These are phyloP conservation scores for Holothuria glaberrima DNA, from an alignment of 35 echinoderm and acorn worm species.

Conservation along the genomic window DNA sequence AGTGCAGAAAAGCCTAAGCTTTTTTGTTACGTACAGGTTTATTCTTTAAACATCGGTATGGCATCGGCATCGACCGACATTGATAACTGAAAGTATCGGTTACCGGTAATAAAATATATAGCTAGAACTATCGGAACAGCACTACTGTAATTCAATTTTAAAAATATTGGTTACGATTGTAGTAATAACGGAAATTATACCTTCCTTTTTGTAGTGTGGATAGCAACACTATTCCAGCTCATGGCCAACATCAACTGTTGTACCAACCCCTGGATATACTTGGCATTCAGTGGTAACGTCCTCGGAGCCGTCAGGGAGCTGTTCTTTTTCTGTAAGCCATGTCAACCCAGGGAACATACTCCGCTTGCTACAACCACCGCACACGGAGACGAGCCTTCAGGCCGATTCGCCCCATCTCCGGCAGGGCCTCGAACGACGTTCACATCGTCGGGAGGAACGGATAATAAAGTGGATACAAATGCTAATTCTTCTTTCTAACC, in stretches of 20 bases:
- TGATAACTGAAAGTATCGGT: too few species aligned
- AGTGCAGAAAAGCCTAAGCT: too few species aligned
- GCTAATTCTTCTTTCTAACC: conserved; percentile 32
- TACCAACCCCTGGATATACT: conserved; percentile 48
- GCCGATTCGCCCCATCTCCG: conserved; percentile 16
- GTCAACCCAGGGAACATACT: not conserved
- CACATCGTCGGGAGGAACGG: conserved; percentile 17
- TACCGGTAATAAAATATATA: too few species aligned
- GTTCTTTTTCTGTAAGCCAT: not conserved
- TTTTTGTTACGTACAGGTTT: too few species aligned
- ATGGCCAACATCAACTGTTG: conserved; percentile 40
- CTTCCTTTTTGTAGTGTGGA: conserved; percentile 19
- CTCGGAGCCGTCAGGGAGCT: conserved; percentile 21
- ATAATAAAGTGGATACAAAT: conserved; percentile 24
- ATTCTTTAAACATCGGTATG: too few species aligned
- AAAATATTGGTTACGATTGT: not conserved
- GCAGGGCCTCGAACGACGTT: conserved; percentile 40
- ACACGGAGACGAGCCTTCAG: conserved; percentile 21
- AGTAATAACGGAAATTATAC: not conserved
- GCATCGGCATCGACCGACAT: too few species aligned
- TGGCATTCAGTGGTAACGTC: conserved; percentile 43
- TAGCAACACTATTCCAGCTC: conserved; percentile 1
- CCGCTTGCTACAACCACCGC: conserved; percentile 10
- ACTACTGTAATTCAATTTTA: not conserved
- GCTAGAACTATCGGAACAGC: too few species aligned